These are phyloP conservation scores for Aspidoscelis tigris DNA, from an alignment of 2,113 vertebrate genomes.

Conservation along the genomic window DNA sequence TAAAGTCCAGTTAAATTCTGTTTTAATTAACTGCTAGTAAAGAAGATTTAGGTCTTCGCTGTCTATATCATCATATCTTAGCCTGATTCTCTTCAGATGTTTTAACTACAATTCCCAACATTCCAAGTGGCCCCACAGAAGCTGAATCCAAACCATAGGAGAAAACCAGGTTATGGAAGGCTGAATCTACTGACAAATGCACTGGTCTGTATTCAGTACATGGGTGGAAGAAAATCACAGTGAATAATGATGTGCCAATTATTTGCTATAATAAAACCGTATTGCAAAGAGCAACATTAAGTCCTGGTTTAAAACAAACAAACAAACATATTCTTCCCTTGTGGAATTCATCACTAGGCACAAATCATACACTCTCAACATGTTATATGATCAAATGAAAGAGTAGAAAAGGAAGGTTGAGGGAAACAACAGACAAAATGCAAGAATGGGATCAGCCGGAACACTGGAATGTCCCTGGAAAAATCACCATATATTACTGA, in stretches of 20 bases:
- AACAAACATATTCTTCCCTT: neutral
- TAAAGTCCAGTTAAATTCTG: conserved; percentile 81
- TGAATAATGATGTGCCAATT: conserved; percentile 9
- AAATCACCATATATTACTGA: too few relatives aligned
- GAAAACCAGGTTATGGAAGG: too few relatives aligned
- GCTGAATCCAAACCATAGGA: too few relatives aligned
- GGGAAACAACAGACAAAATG: too few relatives aligned
- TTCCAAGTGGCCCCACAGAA: neutral
- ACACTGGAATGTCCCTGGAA: too few relatives aligned
- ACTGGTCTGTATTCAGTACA: conserved; percentile 57
- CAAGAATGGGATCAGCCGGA: too few relatives aligned
- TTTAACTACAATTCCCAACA: neutral
- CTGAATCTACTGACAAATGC: conserved; percentile 68
- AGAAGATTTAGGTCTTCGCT: conserved; percentile 79
- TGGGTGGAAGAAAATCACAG: conserved; percentile 59
- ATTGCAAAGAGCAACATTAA: conserved; percentile 44
- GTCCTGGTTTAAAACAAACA: too few relatives aligned
- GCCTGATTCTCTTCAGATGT: neutral
- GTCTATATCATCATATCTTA: conserved; percentile 69
- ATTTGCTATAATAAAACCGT: conserved; percentile 22
- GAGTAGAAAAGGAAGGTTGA: too few relatives aligned
- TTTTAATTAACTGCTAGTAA: conserved; percentile 90
- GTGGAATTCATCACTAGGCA: too few relatives aligned
- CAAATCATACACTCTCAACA: too few relatives aligned
- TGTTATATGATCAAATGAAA: conserved; percentile 14